phyloP scores from a whole-genome alignment of 2,888 invertebrate genomes.

The Pardosa pseudoannulata region DNA sequence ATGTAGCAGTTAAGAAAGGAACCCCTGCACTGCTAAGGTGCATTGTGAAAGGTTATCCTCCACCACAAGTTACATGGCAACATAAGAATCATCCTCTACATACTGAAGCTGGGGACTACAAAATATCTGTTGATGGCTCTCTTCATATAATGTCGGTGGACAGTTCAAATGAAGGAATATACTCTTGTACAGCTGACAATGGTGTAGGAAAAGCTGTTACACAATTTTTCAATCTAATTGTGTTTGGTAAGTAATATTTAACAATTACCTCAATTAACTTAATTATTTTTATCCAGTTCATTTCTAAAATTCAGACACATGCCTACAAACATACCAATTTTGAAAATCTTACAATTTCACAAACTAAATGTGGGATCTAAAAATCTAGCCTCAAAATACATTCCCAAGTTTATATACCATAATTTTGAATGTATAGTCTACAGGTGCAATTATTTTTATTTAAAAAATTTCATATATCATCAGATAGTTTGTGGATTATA shows the following conservation, averaged over 20 bases:
- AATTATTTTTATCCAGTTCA: too few species aligned
- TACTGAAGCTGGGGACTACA: conserved; percentile 68
- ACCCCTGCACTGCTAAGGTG: conserved; percentile 75
- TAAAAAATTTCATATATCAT: too few species aligned
- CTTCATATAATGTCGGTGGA: conserved; percentile 80
- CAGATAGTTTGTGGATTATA: too few species aligned
- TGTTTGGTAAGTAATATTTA: conserved; percentile 41
- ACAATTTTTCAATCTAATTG: conserved; percentile 52
- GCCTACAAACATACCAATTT: too few species aligned
- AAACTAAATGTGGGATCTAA: too few species aligned
- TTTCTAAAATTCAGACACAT: too few species aligned
- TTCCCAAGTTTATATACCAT: too few species aligned
- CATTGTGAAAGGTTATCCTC: conserved; percentile 73
- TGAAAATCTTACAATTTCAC: too few species aligned
- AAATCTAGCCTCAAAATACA: too few species aligned
- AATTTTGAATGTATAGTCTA: too few species aligned
- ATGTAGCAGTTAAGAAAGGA: conserved; percentile 74
- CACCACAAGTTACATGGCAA: conserved; percentile 77
- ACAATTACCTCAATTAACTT: too few species aligned
- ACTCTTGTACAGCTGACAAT: conserved; percentile 91
- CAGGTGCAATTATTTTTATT: too few species aligned
- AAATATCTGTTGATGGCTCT: conserved; percentile 73
- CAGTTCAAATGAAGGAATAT: conserved; percentile 88
- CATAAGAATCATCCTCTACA: conserved; percentile 56
- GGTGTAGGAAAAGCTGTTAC: conserved; percentile 73